Base-by-base conservation (phyloP, 2,888 invertebrate species). In the Cheilosia urbana region DNA sequence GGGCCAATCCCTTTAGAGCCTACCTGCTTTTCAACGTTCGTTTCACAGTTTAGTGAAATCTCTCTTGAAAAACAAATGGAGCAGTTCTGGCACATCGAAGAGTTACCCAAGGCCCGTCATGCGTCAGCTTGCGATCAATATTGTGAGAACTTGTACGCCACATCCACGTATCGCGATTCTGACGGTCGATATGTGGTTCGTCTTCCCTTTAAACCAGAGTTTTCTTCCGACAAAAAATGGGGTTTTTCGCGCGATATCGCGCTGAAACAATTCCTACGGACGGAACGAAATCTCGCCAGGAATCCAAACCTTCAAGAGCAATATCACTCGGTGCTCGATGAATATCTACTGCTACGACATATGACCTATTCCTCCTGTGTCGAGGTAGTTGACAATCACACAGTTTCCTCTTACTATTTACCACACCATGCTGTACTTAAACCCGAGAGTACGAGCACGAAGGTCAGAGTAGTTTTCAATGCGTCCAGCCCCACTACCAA, bases 401-500 rank as follows among this genome's bases (percentile, higher is more conserved):
- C 2, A 1, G 2, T 27, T 0, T 11, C 7, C 2, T 55, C 15
- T n/a, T 60, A 72, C 19, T 76, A 78, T 27, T 15, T 76, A 9
- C 78, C 84, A n/a, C 84, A 80, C 55, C 84, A 85, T 53, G 63
- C 83, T 17, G 78, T 72, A 15, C 45, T 77, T 4, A 66, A 78
- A 37, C 72, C 72, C 0, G 57, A 71, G 3, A 80, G 68, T 19
- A 65, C 42, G 4, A 80, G 88, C 0, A 89, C 87, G 0, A 88
- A 88, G 60, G 13, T 89, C 19, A 81, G 88, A 1, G 88, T 88
- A 0, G 89, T 88, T 2, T 88, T 88, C 45, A 88, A 89, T 69
- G 88, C 87, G 0, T 88, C 88, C 0, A 87, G 87, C 1, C 81
- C 83, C 40, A 73, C 88, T 9, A 51, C 77, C 1, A 82, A 84